Evolutionary conservation across 2,888 invertebrate genomes (phyloP).

Genomic region (Andricus curvator): DNA sequence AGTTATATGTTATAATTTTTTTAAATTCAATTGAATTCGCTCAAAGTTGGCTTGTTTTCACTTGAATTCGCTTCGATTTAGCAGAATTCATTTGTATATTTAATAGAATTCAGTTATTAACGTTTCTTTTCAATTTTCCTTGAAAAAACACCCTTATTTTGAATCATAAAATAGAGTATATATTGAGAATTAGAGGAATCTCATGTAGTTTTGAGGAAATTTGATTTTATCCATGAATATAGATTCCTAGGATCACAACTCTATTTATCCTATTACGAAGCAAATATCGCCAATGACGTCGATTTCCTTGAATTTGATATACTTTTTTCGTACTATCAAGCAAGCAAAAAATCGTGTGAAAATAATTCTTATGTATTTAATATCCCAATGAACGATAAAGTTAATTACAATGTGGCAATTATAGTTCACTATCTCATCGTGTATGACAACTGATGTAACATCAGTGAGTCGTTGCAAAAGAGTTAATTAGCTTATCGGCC

Average conservation of each 20-base stretch:
- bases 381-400: background rate
- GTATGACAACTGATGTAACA: constrained; percentile 26
- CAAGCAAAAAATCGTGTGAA: background rate
- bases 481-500: constrained; percentile 12
- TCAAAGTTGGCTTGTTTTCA: too few relatives aligned
- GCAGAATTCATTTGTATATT: too few relatives aligned
- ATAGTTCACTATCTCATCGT: background rate
- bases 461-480: constrained; percentile 14
- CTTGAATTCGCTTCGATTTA: too few relatives aligned
- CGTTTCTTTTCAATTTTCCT: too few relatives aligned
- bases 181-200: too few relatives aligned
- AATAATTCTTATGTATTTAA: background rate
- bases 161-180: too few relatives aligned
- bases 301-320: background rate
- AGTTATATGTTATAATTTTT: too few relatives aligned
- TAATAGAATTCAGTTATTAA: too few relatives aligned
- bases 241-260: background rate
- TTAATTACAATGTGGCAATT: constrained; percentile 14
- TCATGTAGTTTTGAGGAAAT: background rate
- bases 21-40: too few relatives aligned
- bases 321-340: background rate
- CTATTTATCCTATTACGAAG: background rate
- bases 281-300: background rate
- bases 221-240: background rate
- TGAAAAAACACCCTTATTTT: too few relatives aligned